Evolutionary conservation across 2,797 vertebrate genomes (phyloP).

Genomic region (Prunella strophiata): DNA sequence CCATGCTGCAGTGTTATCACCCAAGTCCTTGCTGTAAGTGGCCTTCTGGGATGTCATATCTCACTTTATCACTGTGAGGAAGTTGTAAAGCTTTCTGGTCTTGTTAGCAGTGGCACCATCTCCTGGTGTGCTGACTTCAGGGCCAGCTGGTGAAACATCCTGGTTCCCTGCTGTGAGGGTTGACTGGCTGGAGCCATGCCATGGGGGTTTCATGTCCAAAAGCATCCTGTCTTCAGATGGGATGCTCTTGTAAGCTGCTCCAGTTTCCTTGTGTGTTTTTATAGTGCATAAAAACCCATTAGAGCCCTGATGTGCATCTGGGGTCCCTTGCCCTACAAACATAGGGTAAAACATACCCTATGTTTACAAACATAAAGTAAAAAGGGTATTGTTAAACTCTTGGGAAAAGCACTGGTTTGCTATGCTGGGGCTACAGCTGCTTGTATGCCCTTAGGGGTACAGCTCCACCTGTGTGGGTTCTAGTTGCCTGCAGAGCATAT

Average conservation of each 20-base stretch:
- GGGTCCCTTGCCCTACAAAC: background rate
- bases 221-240: background rate
- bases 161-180: fast-evolving
- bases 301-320: background rate
- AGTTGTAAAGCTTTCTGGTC: background rate
- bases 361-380: background rate
- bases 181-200: background rate
- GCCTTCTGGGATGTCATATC: background rate
- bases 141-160: background rate
- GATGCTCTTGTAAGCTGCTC: background rate
- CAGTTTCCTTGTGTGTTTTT: background rate
- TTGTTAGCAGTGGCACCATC: background rate
- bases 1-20: background rate
- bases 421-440: background rate
- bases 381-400: background rate
- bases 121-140: background rate
- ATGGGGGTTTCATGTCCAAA: background rate
- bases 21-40: background rate
- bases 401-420: background rate
- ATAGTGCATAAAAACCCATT: background rate
- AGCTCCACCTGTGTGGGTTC: background rate
- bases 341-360: background rate
- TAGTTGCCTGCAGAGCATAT: background rate
- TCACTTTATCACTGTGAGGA: background rate
- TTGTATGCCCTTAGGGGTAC: background rate